phyloP scores from a whole-genome alignment of 2,113 vertebrate genomes.

The Tetrao urogallus region DNA sequence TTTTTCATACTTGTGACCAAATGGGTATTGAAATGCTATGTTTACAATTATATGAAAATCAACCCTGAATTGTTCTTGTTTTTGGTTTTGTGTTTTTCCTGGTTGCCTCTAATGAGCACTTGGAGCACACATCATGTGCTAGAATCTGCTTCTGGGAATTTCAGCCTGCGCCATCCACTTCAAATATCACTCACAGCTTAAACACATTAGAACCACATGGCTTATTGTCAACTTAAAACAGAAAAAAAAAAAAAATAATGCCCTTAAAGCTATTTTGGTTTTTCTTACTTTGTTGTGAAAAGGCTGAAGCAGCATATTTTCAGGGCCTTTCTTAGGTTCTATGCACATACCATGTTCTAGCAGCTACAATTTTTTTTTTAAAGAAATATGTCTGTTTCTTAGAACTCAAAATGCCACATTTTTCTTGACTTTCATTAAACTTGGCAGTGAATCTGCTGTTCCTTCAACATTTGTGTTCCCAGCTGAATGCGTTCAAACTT shows the following conservation, averaged over 20 bases:
- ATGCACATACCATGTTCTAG: not conserved
- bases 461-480: not conserved
- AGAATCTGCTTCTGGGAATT: constrained; percentile 41
- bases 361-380: not conserved
- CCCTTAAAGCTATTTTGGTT: not conserved
- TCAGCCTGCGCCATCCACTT: not conserved
- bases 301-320: constrained; percentile 49
- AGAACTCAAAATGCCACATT: constrained; percentile 6
- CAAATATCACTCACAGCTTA: constrained; percentile 42
- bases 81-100: not conserved
- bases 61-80: not conserved
- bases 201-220: constrained; percentile 57
- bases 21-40: not conserved
- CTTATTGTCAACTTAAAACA: constrained; percentile 26
- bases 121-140: not conserved
- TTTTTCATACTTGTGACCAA: not conserved
- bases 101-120: not conserved
- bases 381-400: not conserved
- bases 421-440: not conserved
- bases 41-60: not conserved
- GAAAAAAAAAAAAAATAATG: constrained; percentile 15
- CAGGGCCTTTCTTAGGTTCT: not conserved
- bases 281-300: not conserved
- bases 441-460: constrained; percentile 8
- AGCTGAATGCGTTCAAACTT: constrained; percentile 7